Base-by-base conservation (phyloP, 2,888 invertebrate species). In the Meliscaeva auricollis region DNA sequence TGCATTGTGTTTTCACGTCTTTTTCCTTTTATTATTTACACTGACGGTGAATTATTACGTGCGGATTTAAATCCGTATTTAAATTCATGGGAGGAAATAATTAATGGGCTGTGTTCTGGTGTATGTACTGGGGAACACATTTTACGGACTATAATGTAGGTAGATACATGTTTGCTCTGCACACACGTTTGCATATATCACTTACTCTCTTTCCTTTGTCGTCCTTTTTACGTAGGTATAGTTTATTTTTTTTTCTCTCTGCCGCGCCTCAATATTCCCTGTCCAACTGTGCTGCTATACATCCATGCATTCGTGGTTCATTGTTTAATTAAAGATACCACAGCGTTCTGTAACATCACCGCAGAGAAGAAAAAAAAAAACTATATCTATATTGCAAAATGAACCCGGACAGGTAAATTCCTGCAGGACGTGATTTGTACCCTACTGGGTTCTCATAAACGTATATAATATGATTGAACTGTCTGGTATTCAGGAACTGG, bases 71-170 rank as follows among this genome's bases (percentile, higher is more conserved):
- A 81, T 85, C 73, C 76, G 80, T 76, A 85, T 85, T 85, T 85
- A 85, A 85, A 85, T 85, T 85, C 85, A 85, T 85, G 85, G 75
- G 85, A 77, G 81, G 76, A 85, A 85, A 85, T 85, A 85, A 85
- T 85, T 81, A 85, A 85, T 85, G 85, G 72, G 52, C 76, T 85
- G 68, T 75, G 70, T 62, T 62, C 80, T 60, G 54, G 54, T 52
- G 38, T 66, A 64, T 52, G 46, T 26, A n/a, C n/a, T 26, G 26
- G 72, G 52, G 68, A 44, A 62, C 75, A 69, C 76, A 81, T 77
- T 84, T 80, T 80, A 80, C 75, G 69, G 69, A 78, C 78, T 62
- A 22, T 62, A 8, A 26, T 26, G 4, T 26, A 26, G 26, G 26
- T 26, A 26, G 2, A 26, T 26, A 26, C 4, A 26, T 69, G 69